Evolutionary conservation across 2,113 vertebrate species (phyloP).

Genomic region (Monarcha castaneiventris): DNA sequence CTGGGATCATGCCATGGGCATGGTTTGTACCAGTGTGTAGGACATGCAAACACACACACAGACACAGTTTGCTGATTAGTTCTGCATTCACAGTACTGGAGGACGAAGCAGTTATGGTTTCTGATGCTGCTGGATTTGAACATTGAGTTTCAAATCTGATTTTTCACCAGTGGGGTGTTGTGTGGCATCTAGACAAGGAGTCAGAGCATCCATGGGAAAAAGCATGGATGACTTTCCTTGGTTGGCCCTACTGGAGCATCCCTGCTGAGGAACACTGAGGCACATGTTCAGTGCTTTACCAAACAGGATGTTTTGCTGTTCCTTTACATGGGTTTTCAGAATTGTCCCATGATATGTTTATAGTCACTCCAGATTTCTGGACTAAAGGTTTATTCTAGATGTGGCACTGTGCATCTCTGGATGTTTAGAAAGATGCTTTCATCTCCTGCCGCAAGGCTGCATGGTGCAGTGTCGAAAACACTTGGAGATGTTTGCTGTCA

Average conservation of each 20-base stretch:
- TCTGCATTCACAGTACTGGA: neutral
- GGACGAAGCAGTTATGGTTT: neutral
- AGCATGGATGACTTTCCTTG: neutral
- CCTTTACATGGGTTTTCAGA: neutral
- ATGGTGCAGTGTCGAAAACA: rapidly evolving
- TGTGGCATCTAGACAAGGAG: neutral
- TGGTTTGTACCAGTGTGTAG: neutral
- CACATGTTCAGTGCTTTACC: neutral
- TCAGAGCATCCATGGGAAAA: neutral
- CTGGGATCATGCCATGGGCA: neutral
- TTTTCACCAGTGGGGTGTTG: neutral
- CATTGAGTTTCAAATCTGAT: neutral
- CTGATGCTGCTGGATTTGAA: neutral
- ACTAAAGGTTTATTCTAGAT: neutral
- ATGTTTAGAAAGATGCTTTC: neutral
- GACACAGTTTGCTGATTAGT: neutral
- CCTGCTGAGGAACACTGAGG: neutral
- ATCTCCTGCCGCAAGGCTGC: rapidly evolving
- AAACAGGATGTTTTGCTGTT: neutral
- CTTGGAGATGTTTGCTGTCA: rapidly evolving
- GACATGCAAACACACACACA: neutral
- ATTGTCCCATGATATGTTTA: rapidly evolving
- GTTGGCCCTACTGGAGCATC: neutral
- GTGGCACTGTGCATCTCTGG: neutral
- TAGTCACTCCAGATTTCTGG: neutral